A percentile compares a stretch with the other conserved stretches of the same genome.
Evolutionary conservation across 2,888 invertebrate species (phyloP).

Genomic region (Azorinus chamasolen): DNA sequence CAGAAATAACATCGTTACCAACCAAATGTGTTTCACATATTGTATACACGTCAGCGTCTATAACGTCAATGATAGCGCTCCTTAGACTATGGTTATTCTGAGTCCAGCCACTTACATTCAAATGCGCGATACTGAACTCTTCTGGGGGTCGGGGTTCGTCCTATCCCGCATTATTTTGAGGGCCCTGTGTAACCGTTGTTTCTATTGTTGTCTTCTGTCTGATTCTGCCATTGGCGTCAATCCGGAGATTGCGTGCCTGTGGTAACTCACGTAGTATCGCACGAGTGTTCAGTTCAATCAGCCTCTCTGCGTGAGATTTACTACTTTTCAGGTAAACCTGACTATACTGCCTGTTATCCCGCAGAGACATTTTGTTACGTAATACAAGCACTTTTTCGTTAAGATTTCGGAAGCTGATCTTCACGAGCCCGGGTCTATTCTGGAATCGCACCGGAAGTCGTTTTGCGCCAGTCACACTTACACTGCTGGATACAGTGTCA

Average conservation of each 20-base stretch:
- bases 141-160: conserved; percentile 14
- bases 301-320: conserved; percentile 6
- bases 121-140: conserved; percentile 27
- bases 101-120: conserved; percentile 58
- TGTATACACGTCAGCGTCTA: background rate
- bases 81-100: conserved; percentile 27
- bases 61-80: background rate
- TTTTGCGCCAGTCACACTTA: background rate
- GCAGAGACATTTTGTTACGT: background rate
- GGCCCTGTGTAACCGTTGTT: too few species aligned
- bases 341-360: background rate
- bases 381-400: background rate
- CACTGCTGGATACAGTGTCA: background rate
- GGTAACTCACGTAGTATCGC: background rate
- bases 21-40: conserved; percentile 11
- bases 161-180: background rate
- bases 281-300: conserved; percentile 1
- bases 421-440: background rate
- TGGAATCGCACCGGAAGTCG: background rate
- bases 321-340: conserved; percentile 5
- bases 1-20: background rate
- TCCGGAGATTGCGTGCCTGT: background rate
- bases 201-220: background rate
- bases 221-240: conserved; percentile 2
- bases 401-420: background rate